A percentile compares a stretch with the other conserved stretches of the same genome.
These are phyloP conservation scores for Dendrocincla tyrannina DNA, from an alignment of 2,797 vertebrate species.

Conservation along the genomic window DNA sequence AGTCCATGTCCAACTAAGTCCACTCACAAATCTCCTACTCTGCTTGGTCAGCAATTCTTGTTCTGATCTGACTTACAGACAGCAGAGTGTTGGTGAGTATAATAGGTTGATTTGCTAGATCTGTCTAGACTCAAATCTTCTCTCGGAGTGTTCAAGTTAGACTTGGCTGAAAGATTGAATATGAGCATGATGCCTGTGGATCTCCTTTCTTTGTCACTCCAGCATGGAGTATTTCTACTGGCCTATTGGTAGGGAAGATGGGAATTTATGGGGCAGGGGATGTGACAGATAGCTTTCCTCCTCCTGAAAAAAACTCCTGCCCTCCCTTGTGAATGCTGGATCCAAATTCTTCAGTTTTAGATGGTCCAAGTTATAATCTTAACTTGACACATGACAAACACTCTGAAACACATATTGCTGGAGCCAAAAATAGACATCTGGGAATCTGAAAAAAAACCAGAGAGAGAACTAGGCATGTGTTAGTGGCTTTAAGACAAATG, in stretches of 20 bases:
- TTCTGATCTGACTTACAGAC: neutral
- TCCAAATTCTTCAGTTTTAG: slow-evolving; percentile 32
- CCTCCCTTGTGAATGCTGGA: neutral
- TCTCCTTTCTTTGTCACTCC: neutral
- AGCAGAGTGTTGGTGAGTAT: neutral
- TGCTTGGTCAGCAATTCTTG: neutral
- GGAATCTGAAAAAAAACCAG: neutral
- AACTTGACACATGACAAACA: slow-evolving; percentile 55
- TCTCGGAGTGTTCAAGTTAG: neutral
- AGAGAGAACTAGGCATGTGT: slow-evolving; percentile 31
- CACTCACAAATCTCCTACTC: neutral
- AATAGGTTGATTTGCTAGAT: neutral
- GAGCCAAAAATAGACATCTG: slow-evolving; percentile 61
- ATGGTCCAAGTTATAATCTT: slow-evolving; percentile 32
- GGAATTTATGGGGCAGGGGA: neutral
- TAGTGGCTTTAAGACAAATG: slow-evolving; percentile 55
- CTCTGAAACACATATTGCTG: slow-evolving; percentile 51
- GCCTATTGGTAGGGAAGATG: neutral
- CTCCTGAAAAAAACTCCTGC: neutral
- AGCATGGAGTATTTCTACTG: neutral
- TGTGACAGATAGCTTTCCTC: neutral
- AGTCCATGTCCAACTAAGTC: neutral
- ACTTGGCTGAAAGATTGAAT: neutral
- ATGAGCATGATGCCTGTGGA: neutral
- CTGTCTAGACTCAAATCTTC: neutral